phyloP scores from a whole-genome alignment of 2,888 invertebrate species.

The Habrosyne pyritoides region DNA sequence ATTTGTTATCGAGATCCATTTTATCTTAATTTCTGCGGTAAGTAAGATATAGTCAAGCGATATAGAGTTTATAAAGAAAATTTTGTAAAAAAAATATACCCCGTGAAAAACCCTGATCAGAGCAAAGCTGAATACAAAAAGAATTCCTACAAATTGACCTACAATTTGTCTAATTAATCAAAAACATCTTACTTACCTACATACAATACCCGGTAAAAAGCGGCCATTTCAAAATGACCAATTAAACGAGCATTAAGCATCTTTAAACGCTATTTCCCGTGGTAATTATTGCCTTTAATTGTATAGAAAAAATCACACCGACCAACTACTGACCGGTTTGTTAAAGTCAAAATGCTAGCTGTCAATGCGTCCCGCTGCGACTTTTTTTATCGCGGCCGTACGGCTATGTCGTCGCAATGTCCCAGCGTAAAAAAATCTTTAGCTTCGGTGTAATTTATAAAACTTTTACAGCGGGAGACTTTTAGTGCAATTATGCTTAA shows the following conservation, averaged over 20 bases:
- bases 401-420: constrained; percentile 41
- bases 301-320: constrained; percentile 17
- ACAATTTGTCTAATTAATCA: background rate
- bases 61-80: too few relatives aligned
- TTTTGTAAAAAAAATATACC: background rate
- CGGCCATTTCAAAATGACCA: background rate
- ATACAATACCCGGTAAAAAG: background rate
- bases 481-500: too few relatives aligned
- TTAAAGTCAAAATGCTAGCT: constrained; percentile 43
- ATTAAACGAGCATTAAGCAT: constrained; percentile 9
- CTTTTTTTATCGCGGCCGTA: constrained; percentile 43
- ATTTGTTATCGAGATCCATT: too few relatives aligned
- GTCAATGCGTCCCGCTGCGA: constrained; percentile 34
- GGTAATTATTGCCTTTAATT: constrained; percentile 22
- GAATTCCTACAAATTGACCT: background rate
- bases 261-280: constrained; percentile 9
- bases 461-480: too few relatives aligned
- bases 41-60: too few relatives aligned
- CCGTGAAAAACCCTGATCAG: background rate
- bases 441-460: constrained; percentile 16
- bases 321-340: constrained; percentile 33
- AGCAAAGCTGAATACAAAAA: background rate
- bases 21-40: too few relatives aligned
- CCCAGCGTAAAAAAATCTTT: constrained; percentile 32
- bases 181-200: constrained; percentile 4